These are phyloP conservation scores for Saxidomus purpurata DNA, from an alignment of 1,140 invertebrate genomes.

Conservation along the genomic window DNA sequence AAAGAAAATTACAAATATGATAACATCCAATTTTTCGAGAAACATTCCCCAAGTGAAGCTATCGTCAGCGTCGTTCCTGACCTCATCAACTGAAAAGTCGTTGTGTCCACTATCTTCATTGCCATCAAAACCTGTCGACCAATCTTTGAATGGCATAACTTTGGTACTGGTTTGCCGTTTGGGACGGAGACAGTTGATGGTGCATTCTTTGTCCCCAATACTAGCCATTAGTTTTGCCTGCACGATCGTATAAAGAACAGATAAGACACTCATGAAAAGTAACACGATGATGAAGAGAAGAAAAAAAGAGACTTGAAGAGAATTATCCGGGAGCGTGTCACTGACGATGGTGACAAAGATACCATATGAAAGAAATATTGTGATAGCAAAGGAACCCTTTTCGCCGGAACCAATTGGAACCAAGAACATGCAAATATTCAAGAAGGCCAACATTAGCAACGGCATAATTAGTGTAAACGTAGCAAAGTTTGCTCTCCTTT, in stretches of 20 bases:
- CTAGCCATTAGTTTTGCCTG: constrained; percentile 33
- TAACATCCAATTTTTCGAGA: constrained; percentile 13
- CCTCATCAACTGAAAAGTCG: background rate
- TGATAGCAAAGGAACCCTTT: constrained; percentile 23
- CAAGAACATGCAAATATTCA: constrained; percentile 30
- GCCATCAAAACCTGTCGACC: background rate
- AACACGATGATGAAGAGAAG: constrained; percentile 5
- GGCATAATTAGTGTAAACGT: constrained; percentile 40
- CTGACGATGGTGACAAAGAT: constrained; percentile 51
- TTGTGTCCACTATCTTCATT: background rate
- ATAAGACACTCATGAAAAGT: constrained; percentile 25
- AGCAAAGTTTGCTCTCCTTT: background rate
- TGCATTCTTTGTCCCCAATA: constrained; percentile 1
- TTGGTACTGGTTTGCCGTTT: background rate
- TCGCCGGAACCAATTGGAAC: constrained; percentile 35
- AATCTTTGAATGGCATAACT: background rate
- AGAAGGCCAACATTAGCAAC: constrained; percentile 31
- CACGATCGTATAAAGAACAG: constrained; percentile 15
- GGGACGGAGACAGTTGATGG: background rate
- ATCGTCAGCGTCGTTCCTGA: background rate
- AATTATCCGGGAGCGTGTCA: constrained; percentile 37
- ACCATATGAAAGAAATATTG: constrained; percentile 32
- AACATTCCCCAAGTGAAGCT: constrained; percentile 50
- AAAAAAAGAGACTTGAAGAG: constrained; percentile 41
- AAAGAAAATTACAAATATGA: constrained; percentile 35